phyloP scores from a whole-genome alignment of 2,888 invertebrate genomes.

The Drosophila quinaria region DNA sequence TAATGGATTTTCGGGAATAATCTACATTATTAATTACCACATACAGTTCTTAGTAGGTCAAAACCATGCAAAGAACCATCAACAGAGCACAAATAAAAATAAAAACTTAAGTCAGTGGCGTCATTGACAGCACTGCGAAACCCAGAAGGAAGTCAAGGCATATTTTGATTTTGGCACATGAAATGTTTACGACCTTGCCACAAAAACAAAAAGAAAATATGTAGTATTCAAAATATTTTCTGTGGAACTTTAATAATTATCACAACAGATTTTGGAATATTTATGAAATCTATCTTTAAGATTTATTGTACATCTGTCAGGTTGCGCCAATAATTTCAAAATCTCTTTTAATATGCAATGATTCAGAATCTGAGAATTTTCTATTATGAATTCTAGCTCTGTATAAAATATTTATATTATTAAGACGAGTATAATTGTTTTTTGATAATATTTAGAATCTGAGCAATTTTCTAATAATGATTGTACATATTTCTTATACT shows the following conservation, averaged over 20 bases:
- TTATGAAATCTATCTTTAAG: not conserved
- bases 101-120: slow-evolving; percentile 31
- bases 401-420: not conserved
- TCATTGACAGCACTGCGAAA: slow-evolving; percentile 41
- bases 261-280: not conserved
- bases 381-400: not conserved
- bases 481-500: not conserved
- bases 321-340: not conserved
- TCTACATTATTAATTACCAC: slow-evolving; percentile 26
- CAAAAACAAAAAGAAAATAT: slow-evolving; percentile 13
- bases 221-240: slow-evolving; percentile 17
- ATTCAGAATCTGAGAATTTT: not conserved
- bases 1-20: slow-evolving; percentile 41
- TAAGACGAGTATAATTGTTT: not conserved
- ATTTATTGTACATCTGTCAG: slow-evolving; percentile 4
- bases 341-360: not conserved
- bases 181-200: slow-evolving; percentile 59
- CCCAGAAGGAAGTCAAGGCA: slow-evolving; percentile 54
- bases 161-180: slow-evolving; percentile 65
- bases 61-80: slow-evolving; percentile 43
- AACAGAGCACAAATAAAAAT: slow-evolving; percentile 6
- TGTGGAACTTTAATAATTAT: slow-evolving; percentile 11
- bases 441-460: not conserved
- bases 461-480: not conserved
- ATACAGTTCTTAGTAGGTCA: slow-evolving; percentile 59